phyloP scores from a whole-genome alignment of 2,113 vertebrate genomes.

The Apistogramma diplotaenia region DNA sequence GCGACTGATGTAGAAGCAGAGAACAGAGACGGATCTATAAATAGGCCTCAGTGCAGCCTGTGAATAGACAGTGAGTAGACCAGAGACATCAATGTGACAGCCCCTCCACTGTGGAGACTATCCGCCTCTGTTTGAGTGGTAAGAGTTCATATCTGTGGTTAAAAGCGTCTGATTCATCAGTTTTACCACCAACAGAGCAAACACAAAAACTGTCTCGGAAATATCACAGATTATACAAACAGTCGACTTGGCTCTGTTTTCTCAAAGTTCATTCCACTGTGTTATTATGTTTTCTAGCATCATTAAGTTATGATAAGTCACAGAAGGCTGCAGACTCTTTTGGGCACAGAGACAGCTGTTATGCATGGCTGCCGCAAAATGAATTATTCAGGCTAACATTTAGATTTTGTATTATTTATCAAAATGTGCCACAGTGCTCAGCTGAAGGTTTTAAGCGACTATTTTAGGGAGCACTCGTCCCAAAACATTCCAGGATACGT shows the following conservation, averaged over 20 bases:
- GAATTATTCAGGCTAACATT: constrained; percentile 68
- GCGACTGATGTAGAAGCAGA: constrained; percentile 48
- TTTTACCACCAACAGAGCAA: constrained; percentile 20
- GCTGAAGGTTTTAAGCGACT: constrained; percentile 58
- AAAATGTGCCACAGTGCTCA: constrained; percentile 47
- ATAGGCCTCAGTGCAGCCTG: constrained; percentile 71
- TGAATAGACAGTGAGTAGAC: constrained; percentile 70
- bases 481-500: constrained; percentile 33
- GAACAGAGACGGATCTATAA: constrained; percentile 70
- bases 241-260: background rate
- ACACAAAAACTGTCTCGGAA: background rate
- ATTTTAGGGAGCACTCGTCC: constrained; percentile 50
- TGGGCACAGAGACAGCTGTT: constrained; percentile 50
- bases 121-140: constrained; percentile 23
- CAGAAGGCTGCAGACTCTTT: constrained; percentile 22
- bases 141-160: constrained; percentile 26
- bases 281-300: background rate
- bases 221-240: background rate
- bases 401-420: constrained; percentile 73
- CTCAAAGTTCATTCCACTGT: background rate
- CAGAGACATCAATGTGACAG: constrained; percentile 73
- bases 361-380: constrained; percentile 59
- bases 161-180: constrained; percentile 41
- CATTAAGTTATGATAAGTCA: constrained; percentile 11
- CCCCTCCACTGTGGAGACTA: constrained; percentile 38